A percentile compares a stretch with the other conserved stretches of the same genome.
Evolutionary conservation across 2,113 vertebrate species (phyloP).

Genomic region (Cyanoliseus patagonus): DNA sequence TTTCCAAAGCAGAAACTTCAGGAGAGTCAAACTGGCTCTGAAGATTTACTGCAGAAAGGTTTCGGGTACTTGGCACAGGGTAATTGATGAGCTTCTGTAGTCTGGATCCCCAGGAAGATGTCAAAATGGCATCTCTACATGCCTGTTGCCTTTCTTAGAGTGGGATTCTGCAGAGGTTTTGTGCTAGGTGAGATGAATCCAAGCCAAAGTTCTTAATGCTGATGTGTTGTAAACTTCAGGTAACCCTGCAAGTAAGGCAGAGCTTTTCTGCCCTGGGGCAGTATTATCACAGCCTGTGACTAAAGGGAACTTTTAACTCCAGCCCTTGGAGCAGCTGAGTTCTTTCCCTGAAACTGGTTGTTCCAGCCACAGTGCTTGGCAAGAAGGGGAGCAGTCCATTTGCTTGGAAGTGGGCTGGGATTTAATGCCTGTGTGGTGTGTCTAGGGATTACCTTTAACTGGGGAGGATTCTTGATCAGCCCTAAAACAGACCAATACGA

Average conservation of each 20-base stretch:
- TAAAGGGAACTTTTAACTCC: background rate
- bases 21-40: background rate
- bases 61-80: background rate
- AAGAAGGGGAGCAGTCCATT: background rate
- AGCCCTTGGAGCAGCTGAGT: background rate
- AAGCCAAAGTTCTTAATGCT: background rate
- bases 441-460: background rate
- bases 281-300: background rate
- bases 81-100: background rate
- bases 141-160: background rate
- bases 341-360: background rate
- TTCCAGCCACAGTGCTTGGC: background rate
- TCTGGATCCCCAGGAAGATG: background rate
- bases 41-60: background rate
- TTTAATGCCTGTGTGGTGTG: background rate
- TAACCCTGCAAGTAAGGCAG: background rate
- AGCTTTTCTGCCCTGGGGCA: background rate
- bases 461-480: background rate
- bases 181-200: background rate
- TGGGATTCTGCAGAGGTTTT: background rate
- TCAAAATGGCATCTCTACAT: background rate
- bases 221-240: background rate
- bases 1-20: background rate
- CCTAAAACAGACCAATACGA: background rate
- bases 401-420: background rate